Percentiles rank a stretch among this genome's conserved stretches.
Conservation (phyloP, 2,888 invertebrate species). For the Metalampra italica region DNA sequence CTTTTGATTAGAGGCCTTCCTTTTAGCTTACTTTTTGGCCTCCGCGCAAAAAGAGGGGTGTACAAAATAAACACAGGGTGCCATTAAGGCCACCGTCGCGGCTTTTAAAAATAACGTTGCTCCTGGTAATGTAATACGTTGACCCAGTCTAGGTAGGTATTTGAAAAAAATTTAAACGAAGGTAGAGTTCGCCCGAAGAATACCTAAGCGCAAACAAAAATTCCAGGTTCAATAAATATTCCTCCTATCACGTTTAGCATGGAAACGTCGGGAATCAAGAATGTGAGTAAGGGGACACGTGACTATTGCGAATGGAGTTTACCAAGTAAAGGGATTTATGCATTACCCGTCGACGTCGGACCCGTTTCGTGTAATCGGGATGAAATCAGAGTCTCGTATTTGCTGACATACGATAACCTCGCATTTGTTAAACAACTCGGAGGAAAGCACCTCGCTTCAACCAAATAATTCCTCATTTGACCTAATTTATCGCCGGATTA, state of each 20-base stretch:
- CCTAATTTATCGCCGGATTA: background rate
- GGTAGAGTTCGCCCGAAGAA: too few relatives aligned
- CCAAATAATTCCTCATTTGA: background rate
- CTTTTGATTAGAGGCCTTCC: too few relatives aligned
- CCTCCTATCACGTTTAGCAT: background rate
- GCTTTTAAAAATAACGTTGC: too few relatives aligned
- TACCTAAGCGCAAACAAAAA: too few relatives aligned
- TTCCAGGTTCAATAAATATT: background rate
- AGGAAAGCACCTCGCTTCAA: background rate
- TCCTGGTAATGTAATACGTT: background rate
- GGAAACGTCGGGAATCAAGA: background rate
- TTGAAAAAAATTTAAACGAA: background rate
- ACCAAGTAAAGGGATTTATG: background rate
- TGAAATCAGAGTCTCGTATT: background rate
- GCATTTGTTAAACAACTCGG: background rate
- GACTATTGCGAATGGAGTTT: background rate
- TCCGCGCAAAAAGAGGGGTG: too few relatives aligned
- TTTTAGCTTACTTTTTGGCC: too few relatives aligned
- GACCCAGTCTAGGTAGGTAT: too few relatives aligned
- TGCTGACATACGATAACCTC: conserved; percentile 1
- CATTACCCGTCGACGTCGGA: background rate
- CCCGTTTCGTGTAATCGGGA: background rate
- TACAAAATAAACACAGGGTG: too few relatives aligned
- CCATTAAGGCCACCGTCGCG: too few relatives aligned
- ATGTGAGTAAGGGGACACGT: background rate